Base-by-base conservation (phyloP, 2,888 invertebrate species). In the Onthophagus sagittarius region DNA sequence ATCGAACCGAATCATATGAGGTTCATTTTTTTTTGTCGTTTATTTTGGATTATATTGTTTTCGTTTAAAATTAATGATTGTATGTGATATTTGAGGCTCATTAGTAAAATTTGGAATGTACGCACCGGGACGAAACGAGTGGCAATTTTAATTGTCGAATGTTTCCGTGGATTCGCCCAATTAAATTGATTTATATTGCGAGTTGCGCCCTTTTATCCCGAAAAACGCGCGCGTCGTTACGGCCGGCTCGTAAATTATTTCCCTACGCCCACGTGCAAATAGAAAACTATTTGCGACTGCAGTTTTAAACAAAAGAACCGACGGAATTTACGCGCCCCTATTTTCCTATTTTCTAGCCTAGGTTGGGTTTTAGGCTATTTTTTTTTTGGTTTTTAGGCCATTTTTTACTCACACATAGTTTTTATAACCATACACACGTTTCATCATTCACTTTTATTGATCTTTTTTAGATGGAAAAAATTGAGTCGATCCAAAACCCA, bases 121-220 rank as follows among this genome's bases (percentile, higher is more conserved):
- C 67, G n/a, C 63, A 63, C 23, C 23, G n/a, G n/a, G n/a, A n/a
- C 23, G 23, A 23, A 23, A 63, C 63, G 14, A 63, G 63, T 32
- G 13, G 64, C 15, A 67, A 31, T n/a, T 67, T 23, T 32, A 31
- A 31, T 67, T 67, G 67, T 67, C 15, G 67, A 67, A n/a, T 31
- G 23, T 67, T 31, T 67, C 32, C 67, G 67, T 23, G 67, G 31
- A 67, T 67, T 67, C n/a, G 32, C 31, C 23, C 67, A 67, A 67
- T 67, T 67, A 67, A 67, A 67, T 67, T 67, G 67, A 67, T 67
- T 67, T 67, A 67, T 67, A 67, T 31, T 23, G 67, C 15, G 31
- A n/a, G 32, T n/a, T 67, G 23, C 15, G 23, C 39, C 39, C 39
- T 53, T 53, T 53, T 53, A 53, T 53, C 39, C 39, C 39, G 2